A percentile compares a stretch with the other conserved stretches of the same genome.
Conservation (phyloP, 2,888 invertebrate species). For the Lasioglossum marginatum region DNA sequence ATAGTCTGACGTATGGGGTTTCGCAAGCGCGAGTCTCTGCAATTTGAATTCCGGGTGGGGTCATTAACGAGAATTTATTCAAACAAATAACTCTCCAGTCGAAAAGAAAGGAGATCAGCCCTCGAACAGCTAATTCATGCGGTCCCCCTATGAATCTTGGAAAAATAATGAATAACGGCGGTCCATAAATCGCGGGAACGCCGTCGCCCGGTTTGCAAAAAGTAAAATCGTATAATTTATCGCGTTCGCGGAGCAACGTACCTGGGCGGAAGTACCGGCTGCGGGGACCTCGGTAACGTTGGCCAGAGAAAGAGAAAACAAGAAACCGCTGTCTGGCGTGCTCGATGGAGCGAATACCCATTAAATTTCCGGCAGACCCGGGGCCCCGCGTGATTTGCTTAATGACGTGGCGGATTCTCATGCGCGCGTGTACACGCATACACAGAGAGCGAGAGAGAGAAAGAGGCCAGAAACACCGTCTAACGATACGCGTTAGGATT, state of each 20-base stretch:
- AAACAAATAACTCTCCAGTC: background rate
- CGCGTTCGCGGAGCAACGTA: conserved; percentile 37
- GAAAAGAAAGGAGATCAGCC: conserved; percentile 14
- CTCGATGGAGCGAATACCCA: conserved; percentile 66
- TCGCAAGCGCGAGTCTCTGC: background rate
- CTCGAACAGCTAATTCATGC: conserved; percentile 39
- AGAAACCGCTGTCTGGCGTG: conserved; percentile 47
- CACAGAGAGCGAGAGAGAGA: background rate
- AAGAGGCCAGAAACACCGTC: conserved; percentile 42
- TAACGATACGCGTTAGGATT: conserved; percentile 23
- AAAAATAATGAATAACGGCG: conserved; percentile 24
- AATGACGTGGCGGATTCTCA: conserved; percentile 69
- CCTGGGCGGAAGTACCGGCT: conserved; percentile 34
- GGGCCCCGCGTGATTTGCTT: conserved; percentile 73
- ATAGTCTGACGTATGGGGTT: background rate
- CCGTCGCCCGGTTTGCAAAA: conserved; percentile 36
- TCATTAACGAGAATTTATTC: conserved; percentile 9
- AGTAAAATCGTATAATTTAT: conserved; percentile 56
- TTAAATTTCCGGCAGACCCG: conserved; percentile 73
- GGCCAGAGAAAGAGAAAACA: conserved; percentile 37
- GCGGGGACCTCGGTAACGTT: conserved; percentile 1
- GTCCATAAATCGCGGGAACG: conserved; percentile 44
- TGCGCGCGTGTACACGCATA: conserved; percentile 70
- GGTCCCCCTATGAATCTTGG: conserved; percentile 15
- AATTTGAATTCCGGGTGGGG: background rate